Evolutionary conservation across 1,140 invertebrate species (phyloP), one percentile per base, ranked within the genome.

Genomic region (Drosophila sproati): DNA sequence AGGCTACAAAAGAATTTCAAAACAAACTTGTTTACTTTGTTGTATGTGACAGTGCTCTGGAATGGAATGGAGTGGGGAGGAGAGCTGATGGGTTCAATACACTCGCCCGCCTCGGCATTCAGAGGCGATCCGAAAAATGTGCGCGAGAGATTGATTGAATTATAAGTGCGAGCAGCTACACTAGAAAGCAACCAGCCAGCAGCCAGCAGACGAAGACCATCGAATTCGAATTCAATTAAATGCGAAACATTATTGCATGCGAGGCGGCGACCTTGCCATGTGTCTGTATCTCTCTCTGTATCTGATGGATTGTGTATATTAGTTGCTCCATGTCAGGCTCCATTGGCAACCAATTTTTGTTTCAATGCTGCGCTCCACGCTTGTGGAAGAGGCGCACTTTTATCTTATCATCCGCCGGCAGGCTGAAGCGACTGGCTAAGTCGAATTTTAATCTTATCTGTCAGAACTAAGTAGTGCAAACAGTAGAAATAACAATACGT

Each of bases 371-470:
- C 62, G 12, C 37, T 41, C 28, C 6, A 29, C 41, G 54, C 63
- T 51, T 64, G 34, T 37, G 34, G 39, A 35, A 54, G 52, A 41
- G 47, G 12, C 51, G 10, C 59, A 37, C 20, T 76, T 82, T 87
- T 87, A 88, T 88, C 83, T 88, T 89, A 88, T 88, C 82, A 73
- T 52, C 31, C 54, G 50, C 64, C 72, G 69, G 34, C 62, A 67
- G 59, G 61, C 67, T 77, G 37, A 35, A 35, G 39, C 60, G 64
- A 5, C 81, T 34, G 73, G 63, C 80, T 88, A 85, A 83, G 77
- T 77, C 86, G 79, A 77, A 80, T 78, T 89, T 85, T 88, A 88
- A 88, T 88, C 85, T 88, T 88, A 88, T 88, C 85, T 85, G 78
- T 81, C 85, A 80, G 70, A 89, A 85, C 74, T 88, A 88, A 89